Base-by-base conservation (phyloP, 2,113 vertebrate species). In the Kryptolebias marmoratus region DNA sequence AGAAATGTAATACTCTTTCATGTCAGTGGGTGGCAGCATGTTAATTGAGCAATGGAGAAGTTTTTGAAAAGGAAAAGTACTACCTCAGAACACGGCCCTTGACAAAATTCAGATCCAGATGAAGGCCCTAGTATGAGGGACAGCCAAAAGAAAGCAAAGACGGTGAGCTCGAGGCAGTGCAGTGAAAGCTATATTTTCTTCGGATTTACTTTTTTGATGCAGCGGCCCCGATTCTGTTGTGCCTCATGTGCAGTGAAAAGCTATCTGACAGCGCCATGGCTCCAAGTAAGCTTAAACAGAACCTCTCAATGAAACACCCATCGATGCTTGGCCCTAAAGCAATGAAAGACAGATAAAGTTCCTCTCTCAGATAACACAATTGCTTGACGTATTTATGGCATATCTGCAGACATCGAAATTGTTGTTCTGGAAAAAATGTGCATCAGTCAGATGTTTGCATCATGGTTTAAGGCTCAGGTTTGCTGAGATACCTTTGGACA, bases 401-500 rank as follows among this genome's bases (percentile, higher is more conserved):
- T 64, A 30, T 73, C 61, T 73, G 32, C 61, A 50, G 55, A 50
- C 67, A 69, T 47, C 11, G 28, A 69, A 69, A 58, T 12, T 53
- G 28, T 57, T 15, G 56, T 58, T 36, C 10, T 58, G 56, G 56
- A 36, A 32, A 58, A 58, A 15, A 61, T 44, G 10, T 27, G 27
- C 13, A 55, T 55, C 52, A 9, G n/a, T 54, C 7, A 11, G 10
- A 55, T 30, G n/a, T 55, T 55, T 30, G 22, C 42, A 69, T 15
- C 13, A 27, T 42, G 36, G 52, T 65, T 39, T 72, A 36, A 81
- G 75, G 39, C 71, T 80, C 18, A 68, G 8, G 15, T 77, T 68
- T 70, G 68, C 61, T 74, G 56, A 73, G 76, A n/a, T 55, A 31
- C 44, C 47, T 61, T 69, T 75, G 64, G 71, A 76, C 42, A 67